A percentile compares a stretch with the other conserved stretches of the same genome.
phyloP scores from a whole-genome alignment of 2,113 vertebrate species.

The Lepidothrix coronata region DNA sequence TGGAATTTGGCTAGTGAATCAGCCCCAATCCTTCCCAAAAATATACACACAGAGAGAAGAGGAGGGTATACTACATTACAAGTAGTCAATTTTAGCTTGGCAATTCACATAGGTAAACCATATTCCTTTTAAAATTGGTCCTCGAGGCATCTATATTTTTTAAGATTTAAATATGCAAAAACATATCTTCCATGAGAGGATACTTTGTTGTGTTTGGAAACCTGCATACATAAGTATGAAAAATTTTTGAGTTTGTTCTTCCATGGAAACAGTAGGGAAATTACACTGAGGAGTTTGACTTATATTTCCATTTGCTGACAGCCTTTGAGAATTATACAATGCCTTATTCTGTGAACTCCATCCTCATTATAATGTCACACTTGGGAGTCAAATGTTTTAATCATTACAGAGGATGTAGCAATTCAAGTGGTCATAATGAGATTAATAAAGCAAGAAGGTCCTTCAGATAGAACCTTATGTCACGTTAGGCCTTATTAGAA shows the following conservation, averaged over 20 bases:
- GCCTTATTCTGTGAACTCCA: background rate
- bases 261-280: background rate
- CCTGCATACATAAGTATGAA: background rate
- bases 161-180: background rate
- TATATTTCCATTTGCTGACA: background rate
- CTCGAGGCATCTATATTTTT: background rate
- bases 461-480: constrained; percentile 27
- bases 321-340: background rate
- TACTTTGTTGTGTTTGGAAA: background rate
- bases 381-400: constrained; percentile 54
- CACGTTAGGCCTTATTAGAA: constrained; percentile 40
- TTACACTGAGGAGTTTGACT: background rate
- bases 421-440: constrained; percentile 56
- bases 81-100: background rate
- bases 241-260: background rate
- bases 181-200: background rate
- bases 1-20: background rate
- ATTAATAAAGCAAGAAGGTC: constrained; percentile 61
- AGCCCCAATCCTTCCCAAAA: background rate
- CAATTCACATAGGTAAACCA: background rate
- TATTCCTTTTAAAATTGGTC: background rate
- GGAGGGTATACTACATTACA: background rate
- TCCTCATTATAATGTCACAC: constrained; percentile 40
- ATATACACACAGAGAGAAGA: background rate
- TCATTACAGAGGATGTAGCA: constrained; percentile 38